Evolutionary conservation across 1,140 invertebrate genomes (phyloP).

Genomic region (Cepaea nemoralis): DNA sequence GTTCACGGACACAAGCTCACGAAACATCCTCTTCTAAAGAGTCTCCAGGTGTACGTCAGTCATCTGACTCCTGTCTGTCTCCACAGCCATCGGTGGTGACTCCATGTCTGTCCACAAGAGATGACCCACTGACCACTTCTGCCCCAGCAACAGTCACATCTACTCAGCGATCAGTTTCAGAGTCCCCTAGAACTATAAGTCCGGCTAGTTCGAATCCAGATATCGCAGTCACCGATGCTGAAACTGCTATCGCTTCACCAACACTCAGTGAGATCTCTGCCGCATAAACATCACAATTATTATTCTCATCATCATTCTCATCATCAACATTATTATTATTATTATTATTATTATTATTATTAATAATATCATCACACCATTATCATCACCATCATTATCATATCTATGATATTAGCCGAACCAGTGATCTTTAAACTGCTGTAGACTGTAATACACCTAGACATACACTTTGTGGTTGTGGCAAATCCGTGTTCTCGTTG

Average conservation of each 20-base stretch:
- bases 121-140: not conserved
- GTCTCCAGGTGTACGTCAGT: not conserved
- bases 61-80: not conserved
- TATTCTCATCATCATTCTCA: too few species aligned
- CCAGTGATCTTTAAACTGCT: too few species aligned
- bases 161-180: not conserved
- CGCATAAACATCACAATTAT: too few species aligned
- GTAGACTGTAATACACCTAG: too few species aligned
- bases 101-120: not conserved
- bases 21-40: not conserved
- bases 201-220: not conserved
- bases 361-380: too few species aligned
- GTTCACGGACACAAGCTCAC: not conserved
- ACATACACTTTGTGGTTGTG: too few species aligned
- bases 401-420: too few species aligned
- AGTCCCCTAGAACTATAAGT: not conserved
- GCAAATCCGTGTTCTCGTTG: too few species aligned
- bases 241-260: not conserved
- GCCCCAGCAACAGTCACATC: not conserved
- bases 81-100: not conserved
- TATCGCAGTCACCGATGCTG: not conserved
- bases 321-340: too few species aligned
- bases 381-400: too few species aligned
- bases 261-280: not conserved
- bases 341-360: too few species aligned